phyloP scores from a whole-genome alignment of 2,797 vertebrate genomes.

The Peromyscus nudipes region DNA sequence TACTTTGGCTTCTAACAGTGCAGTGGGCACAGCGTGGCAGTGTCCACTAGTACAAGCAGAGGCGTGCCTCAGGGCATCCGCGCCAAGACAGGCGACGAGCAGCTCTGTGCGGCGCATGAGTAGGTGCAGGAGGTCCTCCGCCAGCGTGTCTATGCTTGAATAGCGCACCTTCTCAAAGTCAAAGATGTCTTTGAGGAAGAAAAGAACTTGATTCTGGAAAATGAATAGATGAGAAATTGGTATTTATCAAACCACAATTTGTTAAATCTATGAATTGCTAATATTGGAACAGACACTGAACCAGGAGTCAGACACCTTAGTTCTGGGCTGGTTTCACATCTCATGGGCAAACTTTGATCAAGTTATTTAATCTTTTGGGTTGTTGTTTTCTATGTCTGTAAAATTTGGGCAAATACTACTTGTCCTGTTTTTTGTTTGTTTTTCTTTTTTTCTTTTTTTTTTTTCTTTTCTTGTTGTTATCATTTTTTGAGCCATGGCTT shows the following conservation, averaged over 20 bases:
- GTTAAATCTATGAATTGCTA: conserved; percentile 9
- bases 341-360: neutral
- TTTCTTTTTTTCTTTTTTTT: neutral
- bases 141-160: conserved; percentile 92
- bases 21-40: conserved; percentile 83
- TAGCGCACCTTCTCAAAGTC: conserved; percentile 98
- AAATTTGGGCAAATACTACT: neutral
- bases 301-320: neutral
- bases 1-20: conserved; percentile 89
- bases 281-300: neutral
- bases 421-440: neutral
- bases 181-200: conserved; percentile 98
- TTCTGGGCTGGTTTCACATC: neutral
- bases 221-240: neutral
- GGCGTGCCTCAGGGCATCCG: conserved; percentile 86
- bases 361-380: neutral
- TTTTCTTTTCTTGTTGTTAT: neutral
- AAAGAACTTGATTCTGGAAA: conserved; percentile 94
- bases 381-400: conserved; percentile 36
- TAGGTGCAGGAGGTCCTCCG: conserved; percentile 94
- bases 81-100: conserved; percentile 92
- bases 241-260: conserved; percentile 21
- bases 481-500: neutral
- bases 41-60: conserved; percentile 84
- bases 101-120: conserved; percentile 93